Conservation (phyloP, 1,140 invertebrate genomes). For the Drosophila busckii region DNA sequence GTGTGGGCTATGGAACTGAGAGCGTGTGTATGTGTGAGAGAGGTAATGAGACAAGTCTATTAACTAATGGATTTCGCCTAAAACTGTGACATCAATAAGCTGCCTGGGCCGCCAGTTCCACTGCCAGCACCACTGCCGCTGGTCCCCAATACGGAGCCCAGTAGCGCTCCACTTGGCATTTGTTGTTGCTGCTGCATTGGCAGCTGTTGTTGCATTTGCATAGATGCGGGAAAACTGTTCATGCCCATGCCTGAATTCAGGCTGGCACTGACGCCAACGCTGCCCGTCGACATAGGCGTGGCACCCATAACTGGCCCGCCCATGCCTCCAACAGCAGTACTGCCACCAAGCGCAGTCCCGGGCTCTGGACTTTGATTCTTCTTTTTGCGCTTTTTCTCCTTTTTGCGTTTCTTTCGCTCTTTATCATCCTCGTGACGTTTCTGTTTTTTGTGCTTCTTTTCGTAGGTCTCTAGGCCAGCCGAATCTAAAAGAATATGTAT, state of each 20-base stretch:
- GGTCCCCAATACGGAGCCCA: constrained; percentile 55
- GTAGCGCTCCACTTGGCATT: constrained; percentile 57
- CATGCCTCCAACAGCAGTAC: constrained; percentile 29
- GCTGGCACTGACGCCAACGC: constrained; percentile 30
- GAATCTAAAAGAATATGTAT: constrained; percentile 79
- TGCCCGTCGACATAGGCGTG: constrained; percentile 31
- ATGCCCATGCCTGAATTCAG: constrained; percentile 34
- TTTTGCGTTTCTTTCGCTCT: constrained; percentile 95
- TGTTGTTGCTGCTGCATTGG: constrained; percentile 56
- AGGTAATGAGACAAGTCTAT: constrained; percentile 70
- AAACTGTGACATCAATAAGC: constrained; percentile 67
- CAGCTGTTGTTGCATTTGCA: constrained; percentile 59
- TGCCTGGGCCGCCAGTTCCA: constrained; percentile 48
- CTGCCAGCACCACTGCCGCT: constrained; percentile 38
- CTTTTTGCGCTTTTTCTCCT: constrained; percentile 96
- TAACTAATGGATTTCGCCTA: constrained; percentile 64
- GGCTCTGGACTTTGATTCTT: constrained; percentile 96
- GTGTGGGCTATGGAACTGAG: constrained; percentile 10
- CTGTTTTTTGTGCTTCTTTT: constrained; percentile 98
- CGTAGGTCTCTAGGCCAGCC: constrained; percentile 88
- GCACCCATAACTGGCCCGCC: constrained; percentile 47
- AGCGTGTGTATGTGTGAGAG: constrained; percentile 32
- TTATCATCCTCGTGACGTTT: constrained; percentile 96
- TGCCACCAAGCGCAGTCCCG: constrained; percentile 73
- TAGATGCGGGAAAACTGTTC: constrained; percentile 52